These are phyloP conservation scores for Pseudachorutes palmiensis DNA, from an alignment of 1,140 invertebrate genomes.

Conservation along the genomic window DNA sequence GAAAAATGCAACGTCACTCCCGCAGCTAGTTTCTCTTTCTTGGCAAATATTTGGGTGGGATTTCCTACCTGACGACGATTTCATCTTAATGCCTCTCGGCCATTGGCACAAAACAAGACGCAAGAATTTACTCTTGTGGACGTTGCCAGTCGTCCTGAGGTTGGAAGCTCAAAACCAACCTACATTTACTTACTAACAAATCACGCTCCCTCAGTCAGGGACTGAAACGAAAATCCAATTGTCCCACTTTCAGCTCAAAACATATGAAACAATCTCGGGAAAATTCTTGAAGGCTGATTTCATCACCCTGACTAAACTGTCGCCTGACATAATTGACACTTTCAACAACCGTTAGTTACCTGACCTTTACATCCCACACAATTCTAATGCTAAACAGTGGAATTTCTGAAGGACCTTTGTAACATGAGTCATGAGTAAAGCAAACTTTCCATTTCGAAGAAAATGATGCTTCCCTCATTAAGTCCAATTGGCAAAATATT, in stretches of 20 bases:
- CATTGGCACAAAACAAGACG: too few relatives aligned
- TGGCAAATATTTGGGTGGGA: not conserved
- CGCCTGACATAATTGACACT: conserved; percentile 9
- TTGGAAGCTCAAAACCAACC: not conserved
- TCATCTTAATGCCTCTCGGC: too few relatives aligned
- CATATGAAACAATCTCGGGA: not conserved
- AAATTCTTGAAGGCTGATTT: not conserved
- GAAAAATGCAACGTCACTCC: not conserved
- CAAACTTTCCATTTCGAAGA: conserved; percentile 9
- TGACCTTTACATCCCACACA: not conserved
- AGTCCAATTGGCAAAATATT: not conserved
- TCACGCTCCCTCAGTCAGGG: too few relatives aligned
- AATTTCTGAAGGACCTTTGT: not conserved
- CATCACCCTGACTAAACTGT: not conserved
- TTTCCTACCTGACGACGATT: conserved; percentile 1
- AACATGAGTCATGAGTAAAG: not conserved
- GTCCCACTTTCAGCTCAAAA: not conserved
- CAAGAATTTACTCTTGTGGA: too few relatives aligned
- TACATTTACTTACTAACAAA: too few relatives aligned
- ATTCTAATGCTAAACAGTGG: not conserved
- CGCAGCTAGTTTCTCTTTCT: conserved; percentile 5
- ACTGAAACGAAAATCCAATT: not conserved
- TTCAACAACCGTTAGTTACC: conserved; percentile 5
- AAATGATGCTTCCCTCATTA: not conserved
- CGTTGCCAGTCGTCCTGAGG: too few relatives aligned